phyloP scores from a whole-genome alignment of 2,797 vertebrate genomes.

The Pyrocephalus nanus region DNA sequence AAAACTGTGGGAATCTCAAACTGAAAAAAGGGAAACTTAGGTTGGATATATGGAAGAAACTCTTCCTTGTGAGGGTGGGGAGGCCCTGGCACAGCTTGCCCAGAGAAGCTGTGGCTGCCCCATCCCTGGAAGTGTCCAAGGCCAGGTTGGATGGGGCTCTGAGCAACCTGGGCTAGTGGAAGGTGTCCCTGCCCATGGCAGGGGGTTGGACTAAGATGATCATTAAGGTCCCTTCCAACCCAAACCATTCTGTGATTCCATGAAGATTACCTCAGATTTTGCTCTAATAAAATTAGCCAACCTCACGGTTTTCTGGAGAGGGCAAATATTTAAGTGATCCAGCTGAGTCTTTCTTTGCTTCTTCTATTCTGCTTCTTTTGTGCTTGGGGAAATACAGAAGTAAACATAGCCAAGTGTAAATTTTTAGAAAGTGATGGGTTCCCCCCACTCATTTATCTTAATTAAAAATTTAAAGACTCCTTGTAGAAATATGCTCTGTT shows the following conservation, averaged over 20 bases:
- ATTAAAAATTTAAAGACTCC: background rate
- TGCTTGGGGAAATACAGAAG: background rate
- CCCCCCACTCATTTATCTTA: background rate
- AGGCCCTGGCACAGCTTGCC: background rate
- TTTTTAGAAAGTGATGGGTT: background rate
- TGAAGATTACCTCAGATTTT: background rate
- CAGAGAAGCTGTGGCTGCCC: background rate
- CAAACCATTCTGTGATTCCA: background rate
- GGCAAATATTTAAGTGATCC: background rate
- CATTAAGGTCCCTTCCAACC: background rate
- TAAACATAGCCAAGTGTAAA: background rate
- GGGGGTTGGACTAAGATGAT: background rate
- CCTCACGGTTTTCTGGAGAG: background rate
- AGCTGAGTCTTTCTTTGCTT: background rate
- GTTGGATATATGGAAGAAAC: background rate
- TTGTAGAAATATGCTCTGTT: background rate
- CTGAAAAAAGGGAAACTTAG: background rate
- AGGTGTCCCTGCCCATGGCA: background rate
- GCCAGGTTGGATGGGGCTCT: rapidly evolving
- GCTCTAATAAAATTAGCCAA: background rate
- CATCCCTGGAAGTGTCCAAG: background rate
- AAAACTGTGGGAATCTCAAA: background rate
- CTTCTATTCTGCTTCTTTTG: background rate
- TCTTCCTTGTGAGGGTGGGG: background rate
- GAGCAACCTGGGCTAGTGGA: rapidly evolving